phyloP scores from a whole-genome alignment of 2,888 invertebrate species.

The Lasioglossum oenotherae region DNA sequence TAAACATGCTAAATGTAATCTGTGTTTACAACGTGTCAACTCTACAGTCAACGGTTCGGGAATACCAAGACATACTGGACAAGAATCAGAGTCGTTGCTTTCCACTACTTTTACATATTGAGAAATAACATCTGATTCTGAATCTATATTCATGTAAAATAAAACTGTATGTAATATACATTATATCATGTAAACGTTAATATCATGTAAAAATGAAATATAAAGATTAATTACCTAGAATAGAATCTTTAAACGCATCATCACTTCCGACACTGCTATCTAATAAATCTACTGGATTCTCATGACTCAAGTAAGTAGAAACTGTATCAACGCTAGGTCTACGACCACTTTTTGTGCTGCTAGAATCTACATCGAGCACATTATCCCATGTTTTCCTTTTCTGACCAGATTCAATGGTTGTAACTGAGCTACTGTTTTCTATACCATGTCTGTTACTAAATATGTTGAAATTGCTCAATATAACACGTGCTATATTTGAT shows the following conservation, averaged over 20 bases:
- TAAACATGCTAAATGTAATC: constrained; percentile 92
- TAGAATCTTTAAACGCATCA: constrained; percentile 88
- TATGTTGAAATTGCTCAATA: constrained; percentile 92
- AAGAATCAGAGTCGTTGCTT: constrained; percentile 89
- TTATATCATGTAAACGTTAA: neutral
- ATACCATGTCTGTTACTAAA: constrained; percentile 87
- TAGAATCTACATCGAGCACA: constrained; percentile 88
- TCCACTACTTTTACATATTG: constrained; percentile 89
- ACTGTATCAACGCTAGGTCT: constrained; percentile 95
- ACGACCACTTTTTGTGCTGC: constrained; percentile 91
- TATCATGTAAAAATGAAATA: neutral
- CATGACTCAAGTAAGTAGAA: constrained; percentile 94
- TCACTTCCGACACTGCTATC: constrained; percentile 91
- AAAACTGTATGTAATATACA: neutral
- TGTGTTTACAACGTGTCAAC: constrained; percentile 91
- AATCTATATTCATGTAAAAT: constrained; percentile 84
- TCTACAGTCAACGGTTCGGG: constrained; percentile 87
- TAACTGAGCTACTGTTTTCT: constrained; percentile 76
- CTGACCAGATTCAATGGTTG: constrained; percentile 73
- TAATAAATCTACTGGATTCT: constrained; percentile 90
- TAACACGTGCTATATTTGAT: constrained; percentile 90
- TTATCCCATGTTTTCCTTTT: constrained; percentile 82
- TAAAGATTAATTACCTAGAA: constrained; percentile 83
- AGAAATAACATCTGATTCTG: constrained; percentile 88
- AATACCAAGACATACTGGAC: constrained; percentile 89